Percentiles rank a stretch among this genome's conserved stretches.
phyloP scores from a whole-genome alignment of 2,888 invertebrate species.

The Alloscopus bannaensis region DNA sequence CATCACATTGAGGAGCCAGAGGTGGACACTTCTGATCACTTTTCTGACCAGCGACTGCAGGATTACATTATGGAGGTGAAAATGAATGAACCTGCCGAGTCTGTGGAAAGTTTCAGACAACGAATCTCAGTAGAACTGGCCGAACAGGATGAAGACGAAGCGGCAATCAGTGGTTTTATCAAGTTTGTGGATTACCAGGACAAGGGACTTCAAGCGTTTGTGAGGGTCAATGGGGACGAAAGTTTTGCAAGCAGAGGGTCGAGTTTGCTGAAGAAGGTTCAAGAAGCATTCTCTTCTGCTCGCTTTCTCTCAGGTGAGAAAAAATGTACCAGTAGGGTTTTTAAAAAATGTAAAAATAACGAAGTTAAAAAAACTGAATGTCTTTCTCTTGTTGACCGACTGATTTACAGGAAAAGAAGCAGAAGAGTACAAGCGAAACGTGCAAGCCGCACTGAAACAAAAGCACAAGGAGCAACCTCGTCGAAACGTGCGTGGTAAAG shows the following conservation, averaged over 20 bases:
- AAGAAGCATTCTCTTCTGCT: conserved; percentile 61
- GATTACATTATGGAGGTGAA: conserved; percentile 67
- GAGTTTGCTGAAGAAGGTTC: conserved; percentile 59
- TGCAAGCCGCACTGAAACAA: conserved; percentile 79
- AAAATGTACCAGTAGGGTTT: neutral
- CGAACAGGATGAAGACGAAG: conserved; percentile 54
- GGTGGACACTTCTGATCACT: conserved; percentile 1
- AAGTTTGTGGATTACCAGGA: conserved; percentile 89
- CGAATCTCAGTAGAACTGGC: conserved; percentile 61
- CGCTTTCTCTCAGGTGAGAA: conserved; percentile 65
- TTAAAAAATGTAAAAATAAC: neutral
- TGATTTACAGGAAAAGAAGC: conserved; percentile 81
- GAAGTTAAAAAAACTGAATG: neutral
- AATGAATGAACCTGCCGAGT: conserved; percentile 57
- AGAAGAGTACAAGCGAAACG: conserved; percentile 87
- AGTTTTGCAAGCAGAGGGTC: conserved; percentile 43
- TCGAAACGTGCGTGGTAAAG: conserved; percentile 79
- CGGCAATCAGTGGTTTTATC: conserved; percentile 75
- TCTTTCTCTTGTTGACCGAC: no score
- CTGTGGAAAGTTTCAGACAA: conserved; percentile 59
- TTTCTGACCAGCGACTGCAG: conserved; percentile 16
- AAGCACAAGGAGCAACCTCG: conserved; percentile 78
- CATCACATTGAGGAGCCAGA: neutral
- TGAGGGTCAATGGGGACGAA: conserved; percentile 76
- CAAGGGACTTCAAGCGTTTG: conserved; percentile 81